Evolutionary conservation across 2,888 invertebrate genomes (phyloP).

Genomic region (Lithophane ornitopus): DNA sequence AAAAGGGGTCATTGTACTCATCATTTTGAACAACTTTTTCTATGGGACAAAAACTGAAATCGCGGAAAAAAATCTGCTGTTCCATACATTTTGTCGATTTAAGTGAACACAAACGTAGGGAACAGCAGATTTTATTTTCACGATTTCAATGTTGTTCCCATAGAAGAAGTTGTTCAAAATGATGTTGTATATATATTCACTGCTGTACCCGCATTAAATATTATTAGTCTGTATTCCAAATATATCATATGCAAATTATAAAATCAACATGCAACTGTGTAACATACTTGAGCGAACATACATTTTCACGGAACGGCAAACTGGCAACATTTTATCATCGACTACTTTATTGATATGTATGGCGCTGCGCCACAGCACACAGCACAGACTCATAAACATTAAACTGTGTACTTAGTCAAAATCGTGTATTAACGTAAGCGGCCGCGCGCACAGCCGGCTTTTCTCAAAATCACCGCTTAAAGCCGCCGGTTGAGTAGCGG

Average conservation of each 20-base stretch:
- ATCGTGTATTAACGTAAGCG: conserved; percentile 49
- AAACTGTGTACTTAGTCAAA: conserved; percentile 48
- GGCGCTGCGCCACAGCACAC: conserved; percentile 5
- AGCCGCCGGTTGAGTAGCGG: conserved; percentile 10
- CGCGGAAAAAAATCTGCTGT: too few relatives aligned
- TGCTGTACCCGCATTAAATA: conserved; percentile 2
- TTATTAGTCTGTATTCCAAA: conserved; percentile 15
- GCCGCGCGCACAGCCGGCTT: conserved; percentile 41
- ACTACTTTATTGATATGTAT: conserved; percentile 39
- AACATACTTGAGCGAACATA: conserved; percentile 25
- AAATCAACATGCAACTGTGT: conserved; percentile 38
- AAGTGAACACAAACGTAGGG: too few relatives aligned
- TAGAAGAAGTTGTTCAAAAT: too few relatives aligned
- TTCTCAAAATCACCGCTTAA: conserved; percentile 43
- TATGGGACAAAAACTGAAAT: too few relatives aligned
- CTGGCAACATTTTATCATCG: conserved; percentile 45
- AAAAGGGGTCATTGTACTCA: too few relatives aligned
- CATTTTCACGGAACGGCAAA: conserved; percentile 24
- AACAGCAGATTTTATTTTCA: too few relatives aligned
- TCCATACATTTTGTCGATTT: too few relatives aligned
- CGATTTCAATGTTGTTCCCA: too few relatives aligned
- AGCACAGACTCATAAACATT: conserved; percentile 44
- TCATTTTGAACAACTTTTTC: too few relatives aligned
- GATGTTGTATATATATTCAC: background rate
- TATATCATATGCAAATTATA: conserved; percentile 18